Evolutionary conservation across 2,888 invertebrate species (phyloP), one percentile per base, ranked within the genome.

Genomic region (Melikaiella ostensackeni): DNA sequence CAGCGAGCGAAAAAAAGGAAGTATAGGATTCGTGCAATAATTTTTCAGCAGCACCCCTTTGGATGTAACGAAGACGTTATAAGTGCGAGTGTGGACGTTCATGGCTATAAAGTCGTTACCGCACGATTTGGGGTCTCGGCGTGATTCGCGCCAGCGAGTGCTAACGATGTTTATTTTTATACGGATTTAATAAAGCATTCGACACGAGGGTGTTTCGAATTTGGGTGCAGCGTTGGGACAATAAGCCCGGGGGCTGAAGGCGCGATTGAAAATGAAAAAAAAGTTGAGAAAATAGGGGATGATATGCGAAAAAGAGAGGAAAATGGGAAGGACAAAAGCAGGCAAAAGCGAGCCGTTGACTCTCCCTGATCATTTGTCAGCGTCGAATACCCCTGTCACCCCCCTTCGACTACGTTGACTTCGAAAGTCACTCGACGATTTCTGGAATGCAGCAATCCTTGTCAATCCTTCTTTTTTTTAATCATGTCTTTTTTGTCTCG

Each of bases 311-410:
- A 70, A 66, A 73, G 55, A 62, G 75, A 63, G 42, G 75, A 77
- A 78, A 70, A 66, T 66, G 50, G 42, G 42, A 63, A 63, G 66
- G 61, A 73, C 63, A 74, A 80, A 77, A 27, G 75, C 76, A 77
- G 79, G 79, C 81, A 83, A 77, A 57, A 77, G 79, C 76, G 76
- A 76, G 64, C 87, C 87, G 85, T 86, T 85, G 87, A 87, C 86
- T 87, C 79, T 79, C 75, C 75, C 81, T 81, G 76, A 82, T 88
- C 88, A 88, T 88, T 87, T 88, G 87, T 88, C 87, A 88, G 84
- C 84, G 88, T 87, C 89, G 84, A 82, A 84, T 84, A 84, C 79
- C 79, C 81, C 88, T 87, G 88, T 88, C 88, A 86, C 85, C 83
- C 83, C 80, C 79, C 80, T 80, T 75, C 74, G 57, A 74, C 59